These are phyloP conservation scores for Apostichopus californicus DNA, from an alignment of 35 echinoderm and acorn worm genomes.

Conservation along the genomic window DNA sequence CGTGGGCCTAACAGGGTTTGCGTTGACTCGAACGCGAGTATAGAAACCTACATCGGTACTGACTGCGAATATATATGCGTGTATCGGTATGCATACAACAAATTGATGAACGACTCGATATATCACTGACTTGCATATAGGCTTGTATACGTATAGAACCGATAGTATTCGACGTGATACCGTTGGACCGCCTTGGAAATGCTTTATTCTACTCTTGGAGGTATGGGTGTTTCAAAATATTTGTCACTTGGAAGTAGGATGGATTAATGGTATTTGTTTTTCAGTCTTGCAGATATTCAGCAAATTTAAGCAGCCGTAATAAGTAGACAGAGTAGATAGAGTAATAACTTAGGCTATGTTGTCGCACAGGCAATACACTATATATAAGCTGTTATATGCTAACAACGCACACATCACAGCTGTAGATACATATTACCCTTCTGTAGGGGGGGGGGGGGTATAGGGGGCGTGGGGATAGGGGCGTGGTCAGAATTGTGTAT, in stretches of 20 bases:
- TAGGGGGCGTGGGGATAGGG: too few species aligned
- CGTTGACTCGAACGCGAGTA: neutral
- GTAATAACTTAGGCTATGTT: too few species aligned
- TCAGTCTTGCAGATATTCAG: too few species aligned
- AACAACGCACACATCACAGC: too few species aligned
- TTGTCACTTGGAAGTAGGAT: neutral
- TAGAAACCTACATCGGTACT: neutral
- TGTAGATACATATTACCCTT: too few species aligned
- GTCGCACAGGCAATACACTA: too few species aligned
- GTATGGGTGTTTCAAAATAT: neutral
- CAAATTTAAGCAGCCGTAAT: too few species aligned
- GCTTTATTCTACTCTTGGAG: neutral
- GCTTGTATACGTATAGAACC: neutral
- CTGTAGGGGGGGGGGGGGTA: too few species aligned
- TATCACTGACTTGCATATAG: neutral
- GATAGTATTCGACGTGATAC: neutral
- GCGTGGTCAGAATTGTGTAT: too few species aligned
- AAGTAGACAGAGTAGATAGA: too few species aligned
- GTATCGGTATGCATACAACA: neutral
- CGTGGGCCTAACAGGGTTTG: conserved; percentile 40
- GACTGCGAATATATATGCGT: neutral
- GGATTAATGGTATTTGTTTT: neutral
- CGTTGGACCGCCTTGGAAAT: neutral
- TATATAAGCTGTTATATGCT: too few species aligned
- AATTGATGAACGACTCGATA: neutral